A percentile compares a stretch with the other conserved stretches of the same genome.
Evolutionary conservation across 2,888 invertebrate species (phyloP).

Genomic region (Cyaniris semiargus): DNA sequence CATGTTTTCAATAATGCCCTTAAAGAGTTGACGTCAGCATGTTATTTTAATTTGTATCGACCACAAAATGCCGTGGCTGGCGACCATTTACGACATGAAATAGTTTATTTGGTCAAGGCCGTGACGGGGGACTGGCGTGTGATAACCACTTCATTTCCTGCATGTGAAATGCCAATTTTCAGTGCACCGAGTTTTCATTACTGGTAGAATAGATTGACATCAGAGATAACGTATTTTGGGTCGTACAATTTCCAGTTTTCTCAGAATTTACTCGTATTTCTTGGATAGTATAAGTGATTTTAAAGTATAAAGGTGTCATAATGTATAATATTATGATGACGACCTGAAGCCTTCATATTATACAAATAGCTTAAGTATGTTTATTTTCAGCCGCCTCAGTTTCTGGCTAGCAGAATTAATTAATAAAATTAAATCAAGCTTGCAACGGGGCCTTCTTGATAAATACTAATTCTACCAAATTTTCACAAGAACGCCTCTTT

Average conservation of each 20-base stretch:
- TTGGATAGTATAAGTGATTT: no score
- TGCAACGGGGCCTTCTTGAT: no score
- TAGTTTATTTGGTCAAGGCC: slow-evolving; percentile 1
- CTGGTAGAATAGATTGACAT: not conserved
- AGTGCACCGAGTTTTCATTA: not conserved
- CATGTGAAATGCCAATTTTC: not conserved
- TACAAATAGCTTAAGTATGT: no score
- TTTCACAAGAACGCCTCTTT: no score
- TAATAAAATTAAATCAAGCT: no score
- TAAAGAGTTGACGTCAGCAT: not conserved
- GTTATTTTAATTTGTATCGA: not conserved
- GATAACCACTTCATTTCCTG: slow-evolving; percentile 9
- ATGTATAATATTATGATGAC: no score
- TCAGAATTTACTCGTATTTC: no score
- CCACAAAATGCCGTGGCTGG: not conserved
- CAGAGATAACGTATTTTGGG: not conserved
- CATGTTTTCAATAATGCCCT: not conserved
- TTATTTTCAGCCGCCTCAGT: no score
- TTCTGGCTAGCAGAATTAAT: no score
- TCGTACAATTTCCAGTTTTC: not conserved
- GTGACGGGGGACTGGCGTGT: slow-evolving; percentile 3
- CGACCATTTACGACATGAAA: not conserved
- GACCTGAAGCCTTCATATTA: no score
- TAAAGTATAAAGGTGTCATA: no score
- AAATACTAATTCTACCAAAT: no score